Base-by-base conservation (phyloP, 2,888 invertebrate species). In the Schizaphis graminum region DNA sequence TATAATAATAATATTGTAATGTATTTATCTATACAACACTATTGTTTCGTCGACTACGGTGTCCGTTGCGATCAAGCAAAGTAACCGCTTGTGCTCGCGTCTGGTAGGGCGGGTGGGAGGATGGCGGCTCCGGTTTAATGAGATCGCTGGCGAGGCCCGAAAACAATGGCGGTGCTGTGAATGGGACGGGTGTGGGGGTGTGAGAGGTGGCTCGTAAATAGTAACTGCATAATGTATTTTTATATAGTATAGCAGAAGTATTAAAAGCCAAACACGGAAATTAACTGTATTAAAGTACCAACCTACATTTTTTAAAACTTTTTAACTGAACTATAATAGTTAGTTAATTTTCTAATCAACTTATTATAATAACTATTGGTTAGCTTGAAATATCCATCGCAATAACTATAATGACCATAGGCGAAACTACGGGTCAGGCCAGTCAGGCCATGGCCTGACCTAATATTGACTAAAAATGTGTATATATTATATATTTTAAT, bases 141-240 rank as follows among this genome's bases (percentile, higher is more conserved):
- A 86, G 86, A 26, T 44, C 86, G 41, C 28, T 10, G 26, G 44
- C 86, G 35, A 89, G 56, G 56, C 49, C 13, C 26, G 56, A 41
- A 57, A 89, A 89, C 89, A 89, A 89, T 89, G 89, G 89, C 56
- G 89, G 56, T 56, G 56, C 41, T 16, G 86, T 47, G 49, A 56
- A 28, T 35, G 53, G 28, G 86, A 41, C 8, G 21, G 77, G 35
- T 35, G 35, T 21, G 77, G 35, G 77, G 7, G 77, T 35, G 8
- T 35, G 35, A 77, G 35, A 77, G 77, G 77, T 7, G 77, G 77
- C 77, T 35, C 77, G 35, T 35, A 77, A 77, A 77, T 21, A 2
- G 35, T 24, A 35, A n/a, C 57, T 57, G 35, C 21, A 77, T 67
- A 67, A 16, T 77, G 21, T 35, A 77, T 35, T 77, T 21, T 21